Percentiles rank a stretch among this genome's conserved stretches.
phyloP scores from a whole-genome alignment of 2,797 vertebrate species.

The Coracias cyanogaster region DNA sequence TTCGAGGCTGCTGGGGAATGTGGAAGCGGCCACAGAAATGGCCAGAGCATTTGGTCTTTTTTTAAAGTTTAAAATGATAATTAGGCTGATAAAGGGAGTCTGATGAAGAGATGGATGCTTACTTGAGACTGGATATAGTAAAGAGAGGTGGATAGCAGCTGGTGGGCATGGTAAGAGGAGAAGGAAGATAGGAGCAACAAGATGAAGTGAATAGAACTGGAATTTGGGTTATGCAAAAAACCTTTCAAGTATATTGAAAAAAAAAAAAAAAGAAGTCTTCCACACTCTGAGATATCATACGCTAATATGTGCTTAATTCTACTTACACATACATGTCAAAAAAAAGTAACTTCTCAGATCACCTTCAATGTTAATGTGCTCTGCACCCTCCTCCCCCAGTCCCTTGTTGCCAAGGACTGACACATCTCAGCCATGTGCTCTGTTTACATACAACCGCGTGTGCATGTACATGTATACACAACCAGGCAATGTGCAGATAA shows the following conservation, averaged over 20 bases:
- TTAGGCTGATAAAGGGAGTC: not conserved
- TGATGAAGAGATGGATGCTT: not conserved
- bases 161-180: not conserved
- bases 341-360: not conserved
- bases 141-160: not conserved
- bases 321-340: not conserved
- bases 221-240: not conserved
- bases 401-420: not conserved
- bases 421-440: not conserved
- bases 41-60: not conserved
- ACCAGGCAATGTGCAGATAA: not conserved
- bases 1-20: not conserved
- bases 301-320: not conserved
- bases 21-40: not conserved
- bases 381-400: rapidly evolving
- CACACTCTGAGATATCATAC: not conserved
- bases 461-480: not conserved
- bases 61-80: not conserved
- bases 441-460: rapidly evolving
- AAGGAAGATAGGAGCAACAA: not conserved
- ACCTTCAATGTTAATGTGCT: not conserved
- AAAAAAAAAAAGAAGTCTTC: not conserved
- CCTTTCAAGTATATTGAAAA: not conserved
- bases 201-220: not conserved
- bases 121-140: not conserved